Conservation (phyloP, 1,140 invertebrate species). For the Argopecten irradians region DNA sequence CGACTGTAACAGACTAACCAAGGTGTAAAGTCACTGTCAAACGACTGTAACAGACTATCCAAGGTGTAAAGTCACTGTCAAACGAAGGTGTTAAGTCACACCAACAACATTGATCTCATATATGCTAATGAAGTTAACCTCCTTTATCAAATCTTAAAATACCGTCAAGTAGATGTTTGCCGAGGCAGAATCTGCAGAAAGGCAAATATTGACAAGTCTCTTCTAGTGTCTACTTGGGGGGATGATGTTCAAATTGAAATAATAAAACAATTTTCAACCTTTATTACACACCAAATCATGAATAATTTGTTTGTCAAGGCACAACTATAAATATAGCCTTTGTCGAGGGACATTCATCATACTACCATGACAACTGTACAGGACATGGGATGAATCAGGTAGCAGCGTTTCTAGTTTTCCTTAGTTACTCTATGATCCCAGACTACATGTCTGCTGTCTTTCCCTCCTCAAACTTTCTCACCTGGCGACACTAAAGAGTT, state of each 20-base stretch:
- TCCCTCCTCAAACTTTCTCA: slow-evolving; percentile 6
- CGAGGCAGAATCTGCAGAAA: neutral
- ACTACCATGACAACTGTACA: neutral
- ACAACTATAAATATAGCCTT: neutral
- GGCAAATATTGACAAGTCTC: neutral
- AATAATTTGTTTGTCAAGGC: neutral
- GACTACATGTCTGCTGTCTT: neutral
- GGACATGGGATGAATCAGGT: neutral
- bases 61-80: neutral
- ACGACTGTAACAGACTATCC: neutral
- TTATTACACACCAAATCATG: slow-evolving; percentile 10
- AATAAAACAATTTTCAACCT: slow-evolving; percentile 11
- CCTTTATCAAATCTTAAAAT: slow-evolving; percentile 3
- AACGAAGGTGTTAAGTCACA: neutral
- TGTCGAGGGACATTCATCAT: neutral
- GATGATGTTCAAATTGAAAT: slow-evolving; percentile 9
- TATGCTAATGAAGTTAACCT: neutral
- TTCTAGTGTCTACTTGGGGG: neutral
- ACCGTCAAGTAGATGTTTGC: neutral
- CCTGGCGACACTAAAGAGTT: slow-evolving; percentile 14
- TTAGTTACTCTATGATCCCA: neutral
- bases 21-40: too few relatives aligned
- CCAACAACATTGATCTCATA: too few relatives aligned
- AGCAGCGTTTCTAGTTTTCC: neutral
- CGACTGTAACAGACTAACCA: too few relatives aligned